These are phyloP conservation scores for Microchrysa polita DNA, from an alignment of 2,888 invertebrate species.

Conservation along the genomic window DNA sequence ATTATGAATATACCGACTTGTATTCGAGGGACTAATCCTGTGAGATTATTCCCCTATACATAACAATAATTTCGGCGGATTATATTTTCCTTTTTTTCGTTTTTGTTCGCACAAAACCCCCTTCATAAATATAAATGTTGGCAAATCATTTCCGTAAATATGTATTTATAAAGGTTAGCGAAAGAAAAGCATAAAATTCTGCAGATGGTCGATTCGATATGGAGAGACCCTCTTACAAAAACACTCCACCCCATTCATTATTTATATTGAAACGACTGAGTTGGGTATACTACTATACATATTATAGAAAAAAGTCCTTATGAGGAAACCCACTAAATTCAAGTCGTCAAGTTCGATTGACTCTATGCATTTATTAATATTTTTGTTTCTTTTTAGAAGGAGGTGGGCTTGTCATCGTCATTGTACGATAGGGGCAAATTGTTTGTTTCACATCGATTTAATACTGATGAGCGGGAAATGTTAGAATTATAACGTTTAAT, in stretches of 20 bases:
- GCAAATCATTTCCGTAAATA: slow-evolving; percentile 28
- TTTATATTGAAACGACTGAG: no score
- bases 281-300: no score
- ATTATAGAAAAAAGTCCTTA: no score
- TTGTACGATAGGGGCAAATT: slow-evolving; percentile 28
- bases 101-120: neutral
- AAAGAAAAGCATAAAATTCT: neutral
- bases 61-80: slow-evolving; percentile 23
- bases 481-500: neutral
- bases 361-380: slow-evolving; percentile 2
- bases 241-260: neutral
- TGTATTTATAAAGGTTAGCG: neutral
- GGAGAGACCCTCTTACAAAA: neutral
- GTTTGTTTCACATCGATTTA: slow-evolving; percentile 40
- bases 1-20: no score
- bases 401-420: no score
- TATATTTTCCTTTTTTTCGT: slow-evolving; percentile 6
- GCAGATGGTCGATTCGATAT: neutral
- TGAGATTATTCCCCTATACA: slow-evolving; percentile 1
- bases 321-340: slow-evolving; percentile 25
- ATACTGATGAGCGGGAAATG: neutral
- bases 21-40: neutral
- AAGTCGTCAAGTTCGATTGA: neutral
- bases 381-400: neutral
- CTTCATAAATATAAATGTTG: slow-evolving; percentile 28